phyloP scores from a whole-genome alignment of 2,888 invertebrate genomes.

The Chorisops tibialis region DNA sequence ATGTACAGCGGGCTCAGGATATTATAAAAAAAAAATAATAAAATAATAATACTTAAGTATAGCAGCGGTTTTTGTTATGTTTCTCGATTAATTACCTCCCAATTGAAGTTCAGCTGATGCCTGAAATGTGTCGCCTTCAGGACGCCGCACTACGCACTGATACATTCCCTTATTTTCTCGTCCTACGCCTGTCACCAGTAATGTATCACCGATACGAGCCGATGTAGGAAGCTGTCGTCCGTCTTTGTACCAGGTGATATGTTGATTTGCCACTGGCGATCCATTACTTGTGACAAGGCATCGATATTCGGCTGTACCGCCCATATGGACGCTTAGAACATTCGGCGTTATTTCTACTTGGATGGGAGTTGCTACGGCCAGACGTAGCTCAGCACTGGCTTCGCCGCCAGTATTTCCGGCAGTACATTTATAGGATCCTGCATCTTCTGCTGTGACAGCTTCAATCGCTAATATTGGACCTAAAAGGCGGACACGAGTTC shows the following conservation, averaged over 20 bases:
- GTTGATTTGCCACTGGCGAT: constrained; percentile 57
- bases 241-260: constrained; percentile 66
- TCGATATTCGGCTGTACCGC: constrained; percentile 69
- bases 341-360: constrained; percentile 66
- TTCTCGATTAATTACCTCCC: constrained; percentile 57
- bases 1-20: too few species aligned
- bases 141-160: constrained; percentile 68
- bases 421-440: constrained; percentile 65
- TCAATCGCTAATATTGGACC: constrained; percentile 69
- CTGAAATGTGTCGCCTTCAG: constrained; percentile 72
- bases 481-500: constrained; percentile 62
- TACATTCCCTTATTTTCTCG: constrained; percentile 74
- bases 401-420: constrained; percentile 69
- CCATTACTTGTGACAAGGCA: constrained; percentile 60
- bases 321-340: constrained; percentile 68
- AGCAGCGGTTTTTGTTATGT: neutral
- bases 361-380: constrained; percentile 64
- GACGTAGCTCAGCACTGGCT: constrained; percentile 63
- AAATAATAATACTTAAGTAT: too few species aligned
- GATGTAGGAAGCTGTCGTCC: constrained; percentile 64
- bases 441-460: constrained; percentile 67
- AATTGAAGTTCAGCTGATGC: constrained; percentile 71
- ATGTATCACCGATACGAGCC: constrained; percentile 62
- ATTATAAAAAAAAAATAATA: too few species aligned
- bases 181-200: constrained; percentile 64